Evolutionary conservation across 2,888 invertebrate genomes (phyloP), one percentile per base, ranked within the genome.

Genomic region (Caenorhabditis sp.): DNA sequence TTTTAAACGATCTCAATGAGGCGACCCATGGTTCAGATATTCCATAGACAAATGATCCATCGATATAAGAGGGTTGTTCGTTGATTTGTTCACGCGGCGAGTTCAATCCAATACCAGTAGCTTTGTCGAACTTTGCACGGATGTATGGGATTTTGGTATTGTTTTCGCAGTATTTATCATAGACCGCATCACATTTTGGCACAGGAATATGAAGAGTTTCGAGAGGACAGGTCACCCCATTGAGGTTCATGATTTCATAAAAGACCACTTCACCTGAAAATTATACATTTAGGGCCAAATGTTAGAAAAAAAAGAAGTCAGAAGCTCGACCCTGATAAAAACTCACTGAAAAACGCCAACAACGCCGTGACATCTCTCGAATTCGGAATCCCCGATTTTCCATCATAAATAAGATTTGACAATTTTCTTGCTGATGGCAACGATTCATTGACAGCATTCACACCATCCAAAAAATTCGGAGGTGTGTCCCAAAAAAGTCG

Each of bases 31-130:
- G 95, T 90, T 97, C 95, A 87, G 94, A 95, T 62, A 94, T 95
- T 88, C 95, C 96, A 91, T 99, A 99, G 85, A 99, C 92, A 90
- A 97, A 97, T 90, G 96, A 97, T 75, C 94, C 97, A 89, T 99
- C 99, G 87, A 99, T 95, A 95, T 96, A 97, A 87, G 95, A 94
- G 62, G 96, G 96, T 89, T 95, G 94, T 90, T 94, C 93, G 90
- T 99, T 97, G 87, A 95, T 92, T 92, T 97, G 97, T 90, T 96
- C 95, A 82, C 97, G 91, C 0, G 97, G 97, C 84, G 93, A 94
- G 89, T 97, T 97, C 5, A 97, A 95, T 86, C 95, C 96, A 89
- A 94, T 95, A 14, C 97, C 97, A 7, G 97, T 97, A 64, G 91
- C 91, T 53, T 93, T 91, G 89, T 97, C 96, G 88, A 97, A 97